phyloP scores from a whole-genome alignment of 2,113 vertebrate genomes.

The Anseranas semipalmata region DNA sequence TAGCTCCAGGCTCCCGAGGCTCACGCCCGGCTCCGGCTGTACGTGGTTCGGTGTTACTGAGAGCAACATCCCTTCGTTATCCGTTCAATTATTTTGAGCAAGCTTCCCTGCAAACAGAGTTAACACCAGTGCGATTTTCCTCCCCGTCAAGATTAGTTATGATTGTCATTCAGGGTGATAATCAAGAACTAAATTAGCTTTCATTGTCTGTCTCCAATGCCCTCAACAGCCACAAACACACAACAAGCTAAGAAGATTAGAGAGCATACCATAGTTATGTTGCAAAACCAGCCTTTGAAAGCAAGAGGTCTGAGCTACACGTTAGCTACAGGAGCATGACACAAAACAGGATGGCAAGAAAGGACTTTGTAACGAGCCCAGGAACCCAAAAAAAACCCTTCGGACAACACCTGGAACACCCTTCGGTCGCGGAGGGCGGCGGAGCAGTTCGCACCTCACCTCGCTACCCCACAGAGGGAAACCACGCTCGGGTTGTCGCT shows the following conservation, averaged over 20 bases:
- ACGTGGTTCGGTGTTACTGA: no score
- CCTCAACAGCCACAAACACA: neutral
- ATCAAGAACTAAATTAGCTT: neutral
- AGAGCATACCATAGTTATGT: neutral
- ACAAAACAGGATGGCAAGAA: neutral
- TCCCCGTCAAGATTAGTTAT: neutral
- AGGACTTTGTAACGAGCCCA: neutral
- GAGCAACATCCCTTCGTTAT: neutral
- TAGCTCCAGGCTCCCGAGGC: no score
- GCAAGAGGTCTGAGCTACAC: neutral
- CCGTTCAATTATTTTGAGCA: neutral
- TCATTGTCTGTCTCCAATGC: neutral
- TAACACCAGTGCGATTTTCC: neutral
- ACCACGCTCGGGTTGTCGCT: neutral
- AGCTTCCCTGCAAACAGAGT: neutral
- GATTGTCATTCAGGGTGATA: neutral
- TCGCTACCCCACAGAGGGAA: neutral
- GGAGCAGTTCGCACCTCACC: neutral
- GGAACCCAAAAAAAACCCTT: neutral
- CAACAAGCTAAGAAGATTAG: neutral
- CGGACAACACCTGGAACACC: neutral
- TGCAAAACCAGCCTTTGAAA: neutral
- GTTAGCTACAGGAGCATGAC: fast-evolving
- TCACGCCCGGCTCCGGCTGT: no score
- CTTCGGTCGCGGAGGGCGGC: fast-evolving